Evolutionary conservation across 2,888 invertebrate genomes (phyloP).

Genomic region (Mystacides longicornis): DNA sequence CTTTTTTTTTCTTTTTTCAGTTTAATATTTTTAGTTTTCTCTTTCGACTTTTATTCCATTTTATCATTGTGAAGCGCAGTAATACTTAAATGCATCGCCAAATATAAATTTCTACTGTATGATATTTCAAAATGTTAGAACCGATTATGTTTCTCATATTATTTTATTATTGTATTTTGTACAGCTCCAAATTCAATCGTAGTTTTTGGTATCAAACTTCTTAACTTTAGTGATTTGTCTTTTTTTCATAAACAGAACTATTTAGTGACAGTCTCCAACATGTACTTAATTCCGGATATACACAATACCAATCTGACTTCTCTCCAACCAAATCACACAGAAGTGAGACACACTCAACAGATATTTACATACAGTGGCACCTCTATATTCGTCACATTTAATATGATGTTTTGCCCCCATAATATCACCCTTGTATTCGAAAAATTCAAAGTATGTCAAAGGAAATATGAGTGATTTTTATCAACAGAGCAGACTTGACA

Average conservation of each 20-base stretch:
- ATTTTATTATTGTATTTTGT: not conserved
- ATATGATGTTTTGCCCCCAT: no score
- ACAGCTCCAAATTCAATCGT: not conserved
- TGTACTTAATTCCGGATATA: no score
- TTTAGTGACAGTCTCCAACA: no score
- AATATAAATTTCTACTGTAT: conserved; percentile 10
- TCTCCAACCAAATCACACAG: no score
- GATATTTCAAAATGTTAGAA: conserved; percentile 7
- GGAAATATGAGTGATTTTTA: no score
- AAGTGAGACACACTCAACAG: no score
- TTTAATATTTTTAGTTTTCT: not conserved
- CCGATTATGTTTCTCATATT: not conserved
- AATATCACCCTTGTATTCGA: no score
- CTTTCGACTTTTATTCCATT: not conserved
- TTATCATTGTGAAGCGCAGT: not conserved
- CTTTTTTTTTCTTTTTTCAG: conserved; percentile 12
- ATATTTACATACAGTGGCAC: no score
- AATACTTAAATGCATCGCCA: conserved; percentile 2
- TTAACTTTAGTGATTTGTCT: not conserved
- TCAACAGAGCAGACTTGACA: no score
- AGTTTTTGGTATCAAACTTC: not conserved
- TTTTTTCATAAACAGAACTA: not conserved
- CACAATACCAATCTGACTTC: no score
- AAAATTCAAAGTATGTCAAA: no score
- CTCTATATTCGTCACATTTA: no score